Evolutionary conservation across 2,113 vertebrate species (phyloP).

Genomic region (Rostratula benghalensis): DNA sequence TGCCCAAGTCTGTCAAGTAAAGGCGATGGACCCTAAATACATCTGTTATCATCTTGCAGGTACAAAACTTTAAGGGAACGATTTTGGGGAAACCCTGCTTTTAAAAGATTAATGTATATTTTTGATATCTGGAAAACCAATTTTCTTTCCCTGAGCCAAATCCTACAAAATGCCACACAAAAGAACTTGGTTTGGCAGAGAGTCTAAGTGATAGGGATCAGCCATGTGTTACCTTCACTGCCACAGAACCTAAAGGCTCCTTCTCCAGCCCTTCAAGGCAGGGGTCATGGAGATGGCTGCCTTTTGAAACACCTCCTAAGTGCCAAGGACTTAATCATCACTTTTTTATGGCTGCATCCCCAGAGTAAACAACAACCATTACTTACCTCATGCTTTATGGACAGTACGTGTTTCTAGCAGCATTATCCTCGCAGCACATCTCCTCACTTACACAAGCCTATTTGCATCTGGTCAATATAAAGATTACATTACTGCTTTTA

Average conservation of each 20-base stretch:
- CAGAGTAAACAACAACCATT: background rate
- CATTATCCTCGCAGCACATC: background rate
- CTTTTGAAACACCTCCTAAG: background rate
- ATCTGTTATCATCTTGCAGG: background rate
- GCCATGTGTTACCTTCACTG: background rate
- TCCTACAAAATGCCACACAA: background rate
- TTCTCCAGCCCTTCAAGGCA: background rate
- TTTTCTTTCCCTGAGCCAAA: background rate
- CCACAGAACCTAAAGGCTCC: background rate
- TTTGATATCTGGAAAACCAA: background rate
- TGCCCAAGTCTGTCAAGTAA: background rate
- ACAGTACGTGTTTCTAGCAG: background rate
- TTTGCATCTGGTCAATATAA: background rate
- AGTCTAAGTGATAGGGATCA: background rate
- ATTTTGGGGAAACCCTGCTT: background rate
- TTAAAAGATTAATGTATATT: background rate
- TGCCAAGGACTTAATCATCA: background rate
- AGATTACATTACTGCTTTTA: background rate
- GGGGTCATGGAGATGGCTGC: background rate
- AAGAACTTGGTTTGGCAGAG: background rate
- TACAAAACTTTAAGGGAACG: background rate
- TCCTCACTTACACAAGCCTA: accelerated
- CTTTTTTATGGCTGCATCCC: background rate
- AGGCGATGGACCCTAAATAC: background rate
- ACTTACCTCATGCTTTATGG: background rate